Base-by-base conservation (phyloP, 2,797 vertebrate species). In the Alfaro cultratus region DNA sequence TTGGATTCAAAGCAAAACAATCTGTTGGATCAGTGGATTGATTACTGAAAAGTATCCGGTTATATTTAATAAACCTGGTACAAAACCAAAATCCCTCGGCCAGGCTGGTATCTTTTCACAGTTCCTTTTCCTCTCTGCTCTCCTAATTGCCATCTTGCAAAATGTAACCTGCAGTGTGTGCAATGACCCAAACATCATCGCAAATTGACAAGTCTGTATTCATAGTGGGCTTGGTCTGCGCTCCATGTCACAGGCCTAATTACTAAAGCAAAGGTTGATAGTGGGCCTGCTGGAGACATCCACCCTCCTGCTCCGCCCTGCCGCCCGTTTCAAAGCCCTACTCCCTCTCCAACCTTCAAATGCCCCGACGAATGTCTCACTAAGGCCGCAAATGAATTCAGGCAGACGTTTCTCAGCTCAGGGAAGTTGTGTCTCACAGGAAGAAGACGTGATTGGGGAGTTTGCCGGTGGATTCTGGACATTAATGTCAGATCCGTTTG, bases 81-180 rank as follows among this genome's bases (percentile, higher is more conserved):
- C 53, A 29, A 81, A 88, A 46, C 18, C 64, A 41, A 85, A 80
- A 57, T 77, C 75, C 55, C 53, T 76, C 4, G 10, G 78, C 57
- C 5, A 67, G 77, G 41, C 57, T 80, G 31, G 78, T 77, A 80
- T 87, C 57, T 78, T 79, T 41, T 51, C 0, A 0, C 75, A 67
- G 39, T 16, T 34, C 49, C 64, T 73, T 64, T 78, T 57, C 71
- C 70, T 78, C 78, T 68, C 79, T 72, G 29, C 0, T 1, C 34
- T 88, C 62, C 41, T 91, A 91, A 90, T 92, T 90, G 86, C 74
- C 79, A 49, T 47, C 71, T 81, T 85, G 78, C 78, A 75, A 90
- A 64, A 21, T 51, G 77, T 78, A 86, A 85, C 84, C 83, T 74
- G 76, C 57, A 8, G 80, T 47, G 64, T 76, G 87, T 57, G 87